Percentiles rank a stretch among this genome's conserved stretches.
These are phyloP conservation scores for Heliconius hermathena DNA, from an alignment of 1,140 invertebrate species.

Conservation along the genomic window DNA sequence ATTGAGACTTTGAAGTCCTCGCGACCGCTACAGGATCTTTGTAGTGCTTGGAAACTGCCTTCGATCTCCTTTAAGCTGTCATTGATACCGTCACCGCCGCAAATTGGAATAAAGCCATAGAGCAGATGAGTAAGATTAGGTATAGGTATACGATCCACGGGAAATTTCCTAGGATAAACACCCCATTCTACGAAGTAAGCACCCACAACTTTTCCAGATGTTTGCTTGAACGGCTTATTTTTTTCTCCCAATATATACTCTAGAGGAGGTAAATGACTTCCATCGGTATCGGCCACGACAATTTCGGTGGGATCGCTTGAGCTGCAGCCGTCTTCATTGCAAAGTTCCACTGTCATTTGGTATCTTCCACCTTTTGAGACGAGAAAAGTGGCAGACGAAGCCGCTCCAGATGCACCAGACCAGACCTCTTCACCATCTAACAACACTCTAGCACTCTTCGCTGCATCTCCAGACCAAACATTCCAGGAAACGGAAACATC, in stretches of 20 bases:
- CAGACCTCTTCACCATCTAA: slow-evolving; percentile 67
- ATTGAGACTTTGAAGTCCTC: slow-evolving; percentile 78
- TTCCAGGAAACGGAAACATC: slow-evolving; percentile 74
- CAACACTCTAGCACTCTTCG: slow-evolving; percentile 60
- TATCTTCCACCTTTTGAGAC: slow-evolving; percentile 73
- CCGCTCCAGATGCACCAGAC: slow-evolving; percentile 56
- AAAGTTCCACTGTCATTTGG: slow-evolving; percentile 69
- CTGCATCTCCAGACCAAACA: slow-evolving; percentile 71
- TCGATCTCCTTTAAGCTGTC: slow-evolving; percentile 80
- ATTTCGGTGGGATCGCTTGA: slow-evolving; percentile 68
- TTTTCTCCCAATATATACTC: slow-evolving; percentile 65
- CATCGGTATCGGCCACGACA: slow-evolving; percentile 73
- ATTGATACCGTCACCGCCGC: slow-evolving; percentile 75
- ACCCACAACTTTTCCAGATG: slow-evolving; percentile 74
- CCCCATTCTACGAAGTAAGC: slow-evolving; percentile 78
- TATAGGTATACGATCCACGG: slow-evolving; percentile 68
- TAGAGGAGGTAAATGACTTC: slow-evolving; percentile 70
- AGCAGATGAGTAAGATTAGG: slow-evolving; percentile 73
- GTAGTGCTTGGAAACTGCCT: slow-evolving; percentile 75
- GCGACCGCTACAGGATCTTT: slow-evolving; percentile 72
- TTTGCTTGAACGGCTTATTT: slow-evolving; percentile 75
- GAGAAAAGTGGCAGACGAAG: slow-evolving; percentile 65
- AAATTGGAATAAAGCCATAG: slow-evolving; percentile 77
- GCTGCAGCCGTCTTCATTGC: slow-evolving; percentile 69
- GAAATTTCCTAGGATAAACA: slow-evolving; percentile 75